These are phyloP conservation scores for Microctonus aethiopoides DNA, from an alignment of 2,888 invertebrate species.

Conservation along the genomic window DNA sequence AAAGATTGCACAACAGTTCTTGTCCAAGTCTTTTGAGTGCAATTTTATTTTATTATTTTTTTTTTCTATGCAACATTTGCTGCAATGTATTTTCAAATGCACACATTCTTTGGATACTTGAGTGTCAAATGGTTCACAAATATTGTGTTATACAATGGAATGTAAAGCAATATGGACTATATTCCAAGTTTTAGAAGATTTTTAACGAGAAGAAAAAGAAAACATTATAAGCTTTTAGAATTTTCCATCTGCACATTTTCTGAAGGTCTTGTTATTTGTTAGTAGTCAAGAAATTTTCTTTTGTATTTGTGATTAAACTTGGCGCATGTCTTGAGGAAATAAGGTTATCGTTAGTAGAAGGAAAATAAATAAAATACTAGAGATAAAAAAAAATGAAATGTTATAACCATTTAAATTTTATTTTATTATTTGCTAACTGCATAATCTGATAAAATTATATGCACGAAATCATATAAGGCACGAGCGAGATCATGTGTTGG, in stretches of 20 bases:
- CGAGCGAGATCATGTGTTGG: neutral
- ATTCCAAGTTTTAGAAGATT: neutral
- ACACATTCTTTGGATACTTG: neutral
- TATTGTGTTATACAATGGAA: neutral
- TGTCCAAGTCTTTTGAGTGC: conserved; percentile 11
- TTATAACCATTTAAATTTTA: conserved; percentile 9
- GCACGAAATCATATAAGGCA: conserved; percentile 7
- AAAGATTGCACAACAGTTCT: conserved; percentile 12
- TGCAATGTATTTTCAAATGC: neutral
- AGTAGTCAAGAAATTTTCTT: neutral
- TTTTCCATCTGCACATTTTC: neutral
- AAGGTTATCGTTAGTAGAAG: neutral
- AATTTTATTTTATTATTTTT: neutral
- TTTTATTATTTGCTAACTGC: conserved; percentile 13
- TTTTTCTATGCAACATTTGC: neutral
- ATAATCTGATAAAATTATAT: conserved; percentile 13
- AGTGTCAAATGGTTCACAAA: neutral
- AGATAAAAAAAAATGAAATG: neutral
- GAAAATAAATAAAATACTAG: neutral
- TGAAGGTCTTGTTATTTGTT: neutral
- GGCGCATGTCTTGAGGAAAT: neutral
- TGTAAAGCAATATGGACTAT: neutral
- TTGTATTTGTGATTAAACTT: neutral
- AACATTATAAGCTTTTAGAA: neutral
- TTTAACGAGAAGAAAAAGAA: neutral